Percentiles rank a stretch among this genome's conserved stretches.
Conservation (phyloP, 1,140 invertebrate genomes). For the Euura saliciscinereae region DNA sequence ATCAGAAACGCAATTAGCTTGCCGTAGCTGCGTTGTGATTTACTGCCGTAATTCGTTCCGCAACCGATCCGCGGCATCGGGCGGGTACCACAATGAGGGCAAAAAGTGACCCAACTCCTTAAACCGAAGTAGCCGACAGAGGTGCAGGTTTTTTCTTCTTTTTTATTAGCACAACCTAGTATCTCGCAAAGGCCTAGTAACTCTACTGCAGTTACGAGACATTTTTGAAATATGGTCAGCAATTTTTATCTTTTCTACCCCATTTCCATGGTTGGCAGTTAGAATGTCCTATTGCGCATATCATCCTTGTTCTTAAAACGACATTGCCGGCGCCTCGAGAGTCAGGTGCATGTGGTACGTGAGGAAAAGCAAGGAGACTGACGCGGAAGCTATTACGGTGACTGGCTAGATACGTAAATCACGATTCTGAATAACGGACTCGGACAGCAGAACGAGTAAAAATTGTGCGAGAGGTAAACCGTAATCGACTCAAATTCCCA, state of each 20-base stretch:
- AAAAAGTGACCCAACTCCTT: not conserved
- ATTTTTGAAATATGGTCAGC: too few species aligned
- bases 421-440: not conserved
- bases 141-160: too few species aligned
- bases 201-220: too few species aligned
- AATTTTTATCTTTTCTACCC: too few species aligned
- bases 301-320: too few species aligned
- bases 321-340: not conserved
- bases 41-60: not conserved
- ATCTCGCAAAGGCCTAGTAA: too few species aligned
- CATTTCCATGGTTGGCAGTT: too few species aligned
- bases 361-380: not conserved
- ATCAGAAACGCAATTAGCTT: not conserved
- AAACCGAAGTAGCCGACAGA: not conserved
- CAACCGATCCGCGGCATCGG: not conserved
- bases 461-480: too few species aligned
- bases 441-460: too few species aligned
- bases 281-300: too few species aligned
- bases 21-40: not conserved
- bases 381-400: constrained; percentile 1
- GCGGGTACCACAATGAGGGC: not conserved
- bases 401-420: not conserved
- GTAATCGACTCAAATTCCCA: too few species aligned
- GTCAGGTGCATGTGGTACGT: not conserved
- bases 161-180: too few species aligned